These are phyloP conservation scores for Petrolisthes cinctipes DNA, from an alignment of 2,888 invertebrate genomes.

Conservation along the genomic window DNA sequence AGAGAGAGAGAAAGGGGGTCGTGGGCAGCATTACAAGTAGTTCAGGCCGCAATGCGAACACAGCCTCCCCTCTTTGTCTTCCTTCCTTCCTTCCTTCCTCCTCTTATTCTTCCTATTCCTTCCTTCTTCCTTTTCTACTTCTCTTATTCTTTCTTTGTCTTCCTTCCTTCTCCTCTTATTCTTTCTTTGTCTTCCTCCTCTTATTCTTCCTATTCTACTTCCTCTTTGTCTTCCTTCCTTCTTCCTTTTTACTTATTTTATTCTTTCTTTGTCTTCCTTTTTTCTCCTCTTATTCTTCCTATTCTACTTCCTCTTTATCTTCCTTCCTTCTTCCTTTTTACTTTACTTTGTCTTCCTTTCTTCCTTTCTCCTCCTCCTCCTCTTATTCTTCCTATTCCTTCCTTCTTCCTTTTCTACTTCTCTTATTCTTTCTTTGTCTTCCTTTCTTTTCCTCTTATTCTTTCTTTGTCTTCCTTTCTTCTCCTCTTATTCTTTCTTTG, in stretches of 20 bases:
- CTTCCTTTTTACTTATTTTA: not conserved
- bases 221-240: not conserved
- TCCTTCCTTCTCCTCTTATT: not conserved
- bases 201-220: not conserved
- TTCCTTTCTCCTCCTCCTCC: too few relatives aligned
- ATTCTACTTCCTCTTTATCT: too few relatives aligned
- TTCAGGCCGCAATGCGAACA: constrained; percentile 50
- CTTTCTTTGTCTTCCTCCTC: not conserved
- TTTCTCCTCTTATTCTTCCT: too few relatives aligned
- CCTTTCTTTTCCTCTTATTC: too few relatives aligned
- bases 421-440: too few relatives aligned
- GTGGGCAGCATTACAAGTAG: constrained; percentile 59
- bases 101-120: not conserved
- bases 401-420: too few relatives aligned
- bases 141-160: not conserved
- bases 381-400: too few relatives aligned
- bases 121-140: not conserved
- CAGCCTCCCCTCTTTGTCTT: constrained; percentile 2
- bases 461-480: too few relatives aligned
- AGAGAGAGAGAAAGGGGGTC: constrained; percentile 30
- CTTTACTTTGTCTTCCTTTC: too few relatives aligned
- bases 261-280: too few relatives aligned
- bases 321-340: too few relatives aligned
- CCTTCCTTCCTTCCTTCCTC: not conserved
- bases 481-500: too few relatives aligned